Evolutionary conservation across 2,797 vertebrate species (phyloP), one percentile per base, ranked within the genome.

Genomic region (Enteromius unitaeniatus): DNA sequence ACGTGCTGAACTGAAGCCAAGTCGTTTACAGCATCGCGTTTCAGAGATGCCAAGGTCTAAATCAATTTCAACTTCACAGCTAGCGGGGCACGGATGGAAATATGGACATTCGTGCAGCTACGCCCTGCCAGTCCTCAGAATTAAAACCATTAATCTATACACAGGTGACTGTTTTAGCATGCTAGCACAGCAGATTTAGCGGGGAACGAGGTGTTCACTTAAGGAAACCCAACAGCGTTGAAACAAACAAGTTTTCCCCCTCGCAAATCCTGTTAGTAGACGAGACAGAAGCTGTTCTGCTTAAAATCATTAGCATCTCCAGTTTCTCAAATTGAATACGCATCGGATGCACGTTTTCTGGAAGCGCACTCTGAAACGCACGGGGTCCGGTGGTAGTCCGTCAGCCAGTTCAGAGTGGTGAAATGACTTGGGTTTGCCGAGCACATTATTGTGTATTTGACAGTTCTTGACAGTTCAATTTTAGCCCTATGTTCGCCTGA

Each of bases 401-500:
- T 70, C 60, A 23, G 69, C 64, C 73, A 31, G 49, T 84, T 81
- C 78, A 65, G 72, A 55, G 55, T 62, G 21, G 45, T 23, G 34
- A 74, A 82, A 80, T 55, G 55, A 53, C 84, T 79, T 77, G 47
- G 70, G 73, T 70, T 83, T 84, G 69, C 84, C 21, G 79, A 84
- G 86, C 83, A 79, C 81, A 51, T 89, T 83, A 88, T 88, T 89
- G 86, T 89, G 82, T 88, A 91, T 89, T 90, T 86, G 84, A 87
- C 86, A 90, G 84, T 86, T 85, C 87, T 87, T 90, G 90, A 91
- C 90, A 89, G 88, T 89, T 91, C 81, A 90, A 86, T 91, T 90
- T 89, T 89, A 89, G 86, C 79, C 67, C 3, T 1, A 55, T 82
- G 86, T 87, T 31, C 14, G 10, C 76, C 42, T 89, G 79, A 62